phyloP scores from a whole-genome alignment of 2,797 vertebrate genomes.

The Phrynocephalus vlangalii region DNA sequence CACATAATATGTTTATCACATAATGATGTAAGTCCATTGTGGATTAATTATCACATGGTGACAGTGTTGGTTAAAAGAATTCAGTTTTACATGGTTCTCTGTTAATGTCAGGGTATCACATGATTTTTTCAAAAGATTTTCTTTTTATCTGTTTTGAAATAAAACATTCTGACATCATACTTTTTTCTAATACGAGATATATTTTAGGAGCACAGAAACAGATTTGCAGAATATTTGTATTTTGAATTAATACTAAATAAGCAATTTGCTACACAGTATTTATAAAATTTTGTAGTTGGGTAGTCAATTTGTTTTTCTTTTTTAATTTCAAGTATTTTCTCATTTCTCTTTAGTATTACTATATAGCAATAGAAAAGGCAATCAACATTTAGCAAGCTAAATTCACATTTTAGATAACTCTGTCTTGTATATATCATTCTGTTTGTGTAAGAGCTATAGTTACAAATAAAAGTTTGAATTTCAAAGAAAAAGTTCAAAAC shows the following conservation, averaged over 20 bases:
- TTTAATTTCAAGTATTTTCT: constrained; percentile 68
- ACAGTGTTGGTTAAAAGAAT: neutral
- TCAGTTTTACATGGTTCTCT: neutral
- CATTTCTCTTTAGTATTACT: constrained; percentile 67
- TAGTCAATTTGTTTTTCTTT: constrained; percentile 65
- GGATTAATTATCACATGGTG: neutral
- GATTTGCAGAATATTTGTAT: constrained; percentile 68
- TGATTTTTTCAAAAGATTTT: accelerated
- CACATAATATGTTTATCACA: neutral
- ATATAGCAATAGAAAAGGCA: constrained; percentile 72
- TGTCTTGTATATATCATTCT: constrained; percentile 75
- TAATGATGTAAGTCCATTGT: neutral
- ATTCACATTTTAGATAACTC: constrained; percentile 69
- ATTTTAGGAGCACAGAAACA: constrained; percentile 71
- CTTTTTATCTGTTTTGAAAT: constrained; percentile 21
- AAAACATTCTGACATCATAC: constrained; percentile 38
- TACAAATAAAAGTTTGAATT: constrained; percentile 75
- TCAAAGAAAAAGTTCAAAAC: constrained; percentile 65
- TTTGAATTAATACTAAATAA: constrained; percentile 63
- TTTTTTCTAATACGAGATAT: constrained; percentile 61
- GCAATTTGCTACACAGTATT: constrained; percentile 53
- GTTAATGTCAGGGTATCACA: neutral
- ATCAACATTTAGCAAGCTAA: constrained; percentile 72
- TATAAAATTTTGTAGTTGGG: constrained; percentile 63
- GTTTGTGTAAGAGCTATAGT: constrained; percentile 75